Base-by-base conservation (phyloP, 2,113 vertebrate genomes). In the Ranitomeya variabilis region DNA sequence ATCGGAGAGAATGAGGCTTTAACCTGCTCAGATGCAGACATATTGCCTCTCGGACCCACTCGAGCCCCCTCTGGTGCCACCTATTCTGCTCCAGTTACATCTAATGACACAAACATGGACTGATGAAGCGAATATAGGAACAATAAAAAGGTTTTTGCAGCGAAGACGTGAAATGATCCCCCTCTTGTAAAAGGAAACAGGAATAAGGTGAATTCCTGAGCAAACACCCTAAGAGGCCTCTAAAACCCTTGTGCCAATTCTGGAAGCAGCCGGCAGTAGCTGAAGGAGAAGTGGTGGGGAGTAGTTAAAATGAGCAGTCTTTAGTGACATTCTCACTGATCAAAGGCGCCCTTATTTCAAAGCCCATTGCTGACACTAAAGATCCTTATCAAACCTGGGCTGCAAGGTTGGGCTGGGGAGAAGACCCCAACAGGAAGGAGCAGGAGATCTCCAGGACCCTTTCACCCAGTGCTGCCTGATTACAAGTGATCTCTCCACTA, bases 331-430 rank as follows among this genome's bases (percentile, higher is more conserved):
- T 51, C 79, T 82, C 89, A 81, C 37, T 89, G 89, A 86, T 91
- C 92, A 92, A 91, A 94, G 91, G 1, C 5, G 0, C 5, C 57
- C 81, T 91, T 90, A 57, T 90, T 91, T 93, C 89, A 89, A 93
- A 92, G 89, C 86, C 10, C 91, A 54, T n/a, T 89, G 74, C 91
- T 89, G 45, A 64, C 52, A 80, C 31, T 45, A 84, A 87, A 92
- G 90, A 92, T 16, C 18, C 59, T 15, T 86, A 90, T 84, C 57
- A 86, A 89, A 80, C 60, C 37, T 26, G 59, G 62, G 21, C 37
- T 14, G 55, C 64, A 15, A 8, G 54, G 78, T 14, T 80, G 12
- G 60, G 81, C 15, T 78, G 74, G 5, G 0, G 1, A 21, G 67
- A 57, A 71, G 66, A 71, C 51, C 83, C 66, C n/a, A 73, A 57